Conservation (phyloP, 2,888 invertebrate genomes). For the Rhaphigaster nebulosa region DNA sequence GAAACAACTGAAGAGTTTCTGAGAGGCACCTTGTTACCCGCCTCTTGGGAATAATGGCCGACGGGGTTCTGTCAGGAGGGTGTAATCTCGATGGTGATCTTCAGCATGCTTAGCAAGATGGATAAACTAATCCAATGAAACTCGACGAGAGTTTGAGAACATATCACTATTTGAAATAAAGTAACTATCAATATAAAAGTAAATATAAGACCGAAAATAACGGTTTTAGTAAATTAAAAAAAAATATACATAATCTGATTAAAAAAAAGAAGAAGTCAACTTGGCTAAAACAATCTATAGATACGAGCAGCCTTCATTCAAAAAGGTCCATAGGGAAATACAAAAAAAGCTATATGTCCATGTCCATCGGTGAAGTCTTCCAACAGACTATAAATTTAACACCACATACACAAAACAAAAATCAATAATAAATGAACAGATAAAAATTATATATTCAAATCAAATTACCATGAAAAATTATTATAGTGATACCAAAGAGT, state of each 20-base stretch:
- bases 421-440: background rate
- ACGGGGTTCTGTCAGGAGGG: background rate
- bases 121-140: background rate
- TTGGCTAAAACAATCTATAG: background rate
- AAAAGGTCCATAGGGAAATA: background rate
- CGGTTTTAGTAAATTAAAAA: background rate
- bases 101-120: background rate
- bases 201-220: background rate
- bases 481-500: no score
- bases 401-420: background rate
- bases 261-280: background rate
- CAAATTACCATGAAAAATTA: background rate
- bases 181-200: no score
- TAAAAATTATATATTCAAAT: background rate
- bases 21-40: background rate
- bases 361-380: background rate
- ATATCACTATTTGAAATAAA: no score
- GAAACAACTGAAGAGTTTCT: background rate
- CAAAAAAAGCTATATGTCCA: background rate
- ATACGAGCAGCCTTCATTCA: background rate
- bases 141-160: background rate
- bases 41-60: background rate
- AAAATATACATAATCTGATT: background rate
- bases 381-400: background rate
- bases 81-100: background rate